phyloP scores from a whole-genome alignment of 1,140 invertebrate species.

The Lepidotrigona ventralis region DNA sequence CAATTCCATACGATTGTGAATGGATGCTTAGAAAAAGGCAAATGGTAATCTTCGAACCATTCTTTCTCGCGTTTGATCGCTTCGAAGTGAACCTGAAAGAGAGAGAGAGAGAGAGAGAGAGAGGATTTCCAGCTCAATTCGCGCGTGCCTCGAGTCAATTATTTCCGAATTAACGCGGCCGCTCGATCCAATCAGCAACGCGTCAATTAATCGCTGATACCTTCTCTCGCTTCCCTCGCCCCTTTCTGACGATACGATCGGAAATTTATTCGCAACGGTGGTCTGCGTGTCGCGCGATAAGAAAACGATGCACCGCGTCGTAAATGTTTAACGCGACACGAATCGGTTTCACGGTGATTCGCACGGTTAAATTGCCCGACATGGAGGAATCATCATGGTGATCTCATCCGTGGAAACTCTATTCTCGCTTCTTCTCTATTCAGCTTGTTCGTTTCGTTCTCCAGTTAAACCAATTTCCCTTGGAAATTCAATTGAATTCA shows the following conservation, averaged over 20 bases:
- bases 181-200: constrained; percentile 29
- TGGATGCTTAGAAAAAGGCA: too few species aligned
- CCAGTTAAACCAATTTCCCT: not conserved
- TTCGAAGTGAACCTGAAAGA: too few species aligned
- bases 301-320: constrained; percentile 38
- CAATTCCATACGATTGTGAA: not conserved
- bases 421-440: constrained; percentile 5
- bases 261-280: constrained; percentile 42
- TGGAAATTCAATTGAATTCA: not conserved
- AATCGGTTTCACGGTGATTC: constrained; percentile 54
- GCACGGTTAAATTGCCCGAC: constrained; percentile 45
- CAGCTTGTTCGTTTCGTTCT: not conserved
- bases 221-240: not conserved
- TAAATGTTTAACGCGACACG: constrained; percentile 53
- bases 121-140: constrained; percentile 26
- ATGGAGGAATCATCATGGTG: constrained; percentile 38
- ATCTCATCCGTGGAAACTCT: constrained; percentile 31
- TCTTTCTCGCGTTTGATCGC: not conserved
- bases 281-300: constrained; percentile 34
- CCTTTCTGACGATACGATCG: constrained; percentile 27
- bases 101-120: too few species aligned
- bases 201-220: constrained; percentile 32
- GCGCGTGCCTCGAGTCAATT: constrained; percentile 16
- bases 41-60: not conserved
- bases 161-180: constrained; percentile 43